These are phyloP conservation scores for Bombus balteatus DNA, from an alignment of 1,140 invertebrate species.

Conservation along the genomic window DNA sequence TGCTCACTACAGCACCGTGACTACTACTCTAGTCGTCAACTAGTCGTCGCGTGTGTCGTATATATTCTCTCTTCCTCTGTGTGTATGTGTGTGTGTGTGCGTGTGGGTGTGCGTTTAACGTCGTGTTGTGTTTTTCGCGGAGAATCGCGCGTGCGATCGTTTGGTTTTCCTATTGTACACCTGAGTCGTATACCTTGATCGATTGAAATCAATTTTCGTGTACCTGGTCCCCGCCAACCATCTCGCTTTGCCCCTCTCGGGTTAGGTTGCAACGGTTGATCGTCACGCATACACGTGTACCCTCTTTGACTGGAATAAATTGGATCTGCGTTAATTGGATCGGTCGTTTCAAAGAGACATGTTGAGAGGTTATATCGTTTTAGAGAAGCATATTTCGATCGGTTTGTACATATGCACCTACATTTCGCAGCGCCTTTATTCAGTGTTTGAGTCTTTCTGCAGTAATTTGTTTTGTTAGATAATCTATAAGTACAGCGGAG, in stretches of 20 bases:
- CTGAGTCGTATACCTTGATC: not conserved
- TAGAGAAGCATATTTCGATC: not conserved
- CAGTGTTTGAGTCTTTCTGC: not conserved
- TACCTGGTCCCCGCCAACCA: not conserved
- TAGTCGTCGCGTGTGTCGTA: constrained; percentile 50
- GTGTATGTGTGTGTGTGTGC: not conserved
- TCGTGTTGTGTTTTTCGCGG: not conserved
- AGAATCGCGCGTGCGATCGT: not conserved
- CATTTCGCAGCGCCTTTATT: not conserved
- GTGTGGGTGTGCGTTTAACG: not conserved
- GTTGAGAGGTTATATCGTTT: constrained; percentile 10
- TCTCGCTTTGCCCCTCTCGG: no score
- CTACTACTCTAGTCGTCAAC: constrained; percentile 51
- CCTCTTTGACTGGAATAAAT: not conserved
- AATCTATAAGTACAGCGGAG: not conserved
- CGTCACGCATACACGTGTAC: constrained; percentile 1
- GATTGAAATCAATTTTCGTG: constrained; percentile 33
- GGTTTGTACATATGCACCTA: not conserved
- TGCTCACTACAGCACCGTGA: constrained; percentile 25
- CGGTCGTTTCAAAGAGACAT: constrained; percentile 4
- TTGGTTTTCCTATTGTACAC: not conserved
- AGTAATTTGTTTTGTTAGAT: not conserved
- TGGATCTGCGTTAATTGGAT: constrained; percentile 12
- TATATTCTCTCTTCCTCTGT: not conserved
- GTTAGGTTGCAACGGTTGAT: not conserved